Conservation (phyloP, 37 sponge, comb jelly and placozoan genomes). For the Diacarnus erythraeanus region DNA sequence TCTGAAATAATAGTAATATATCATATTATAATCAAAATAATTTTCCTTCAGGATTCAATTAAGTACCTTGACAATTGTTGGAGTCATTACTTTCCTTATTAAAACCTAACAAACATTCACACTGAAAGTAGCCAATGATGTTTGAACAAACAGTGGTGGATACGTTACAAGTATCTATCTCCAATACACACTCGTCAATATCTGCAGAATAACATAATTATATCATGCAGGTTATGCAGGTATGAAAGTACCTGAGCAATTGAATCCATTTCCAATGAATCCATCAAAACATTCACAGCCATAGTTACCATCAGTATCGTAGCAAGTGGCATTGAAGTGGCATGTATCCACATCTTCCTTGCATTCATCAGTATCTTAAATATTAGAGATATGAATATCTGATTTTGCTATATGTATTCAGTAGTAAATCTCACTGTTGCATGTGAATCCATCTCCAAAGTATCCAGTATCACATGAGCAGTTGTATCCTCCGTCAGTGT, state of each 20-base stretch:
- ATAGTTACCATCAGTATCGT: slow-evolving; percentile 6
- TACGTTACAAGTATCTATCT: neutral
- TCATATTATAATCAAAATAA: too few relatives aligned
- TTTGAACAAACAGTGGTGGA: slow-evolving; percentile 13
- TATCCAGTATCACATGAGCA: slow-evolving; percentile 54
- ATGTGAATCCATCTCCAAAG: slow-evolving; percentile 13
- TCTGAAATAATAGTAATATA: too few relatives aligned
- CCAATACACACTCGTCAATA: neutral
- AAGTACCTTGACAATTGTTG: neutral
- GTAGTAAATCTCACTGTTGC: neutral
- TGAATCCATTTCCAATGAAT: slow-evolving; percentile 19
- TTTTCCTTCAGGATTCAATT: too few relatives aligned
- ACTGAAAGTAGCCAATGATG: slow-evolving; percentile 6
- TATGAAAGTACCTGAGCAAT: neutral
- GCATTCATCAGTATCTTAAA: neutral
- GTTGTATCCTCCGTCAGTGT: slow-evolving; percentile 41
- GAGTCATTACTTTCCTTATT: neutral
- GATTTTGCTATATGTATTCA: neutral
- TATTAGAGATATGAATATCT: too few relatives aligned
- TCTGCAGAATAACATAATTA: too few relatives aligned
- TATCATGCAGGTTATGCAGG: neutral
- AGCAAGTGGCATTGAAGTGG: neutral
- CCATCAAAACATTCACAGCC: slow-evolving; percentile 9
- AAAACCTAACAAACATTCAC: neutral
- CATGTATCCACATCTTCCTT: neutral